Conservation (phyloP, 92 coral and sea anemone genomes). For the Palythoa heliodiscus region DNA sequence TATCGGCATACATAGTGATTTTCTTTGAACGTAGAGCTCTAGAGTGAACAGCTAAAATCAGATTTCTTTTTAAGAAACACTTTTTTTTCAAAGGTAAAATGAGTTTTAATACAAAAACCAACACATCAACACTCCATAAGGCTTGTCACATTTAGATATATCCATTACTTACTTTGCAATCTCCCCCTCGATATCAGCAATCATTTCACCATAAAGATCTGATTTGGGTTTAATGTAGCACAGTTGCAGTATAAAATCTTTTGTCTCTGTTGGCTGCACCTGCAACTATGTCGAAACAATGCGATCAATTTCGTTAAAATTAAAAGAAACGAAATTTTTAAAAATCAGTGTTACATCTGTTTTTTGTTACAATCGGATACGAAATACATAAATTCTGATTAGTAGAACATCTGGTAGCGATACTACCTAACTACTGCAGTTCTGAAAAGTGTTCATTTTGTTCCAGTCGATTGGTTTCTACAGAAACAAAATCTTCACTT, state of each 20-base stretch:
- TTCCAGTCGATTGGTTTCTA: no score
- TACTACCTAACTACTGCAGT: background rate
- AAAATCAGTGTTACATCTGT: no score
- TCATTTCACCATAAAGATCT: slow-evolving; percentile 58
- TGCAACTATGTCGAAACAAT: background rate
- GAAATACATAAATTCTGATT: background rate
- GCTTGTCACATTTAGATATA: no score
- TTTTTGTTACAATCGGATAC: background rate
- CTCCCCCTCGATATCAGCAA: slow-evolving; percentile 41
- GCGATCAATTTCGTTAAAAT: background rate
- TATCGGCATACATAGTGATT: no score
- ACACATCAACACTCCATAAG: background rate
- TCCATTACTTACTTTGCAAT: slow-evolving; percentile 44
- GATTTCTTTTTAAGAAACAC: no score
- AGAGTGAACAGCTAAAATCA: no score
- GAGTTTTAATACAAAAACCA: background rate
- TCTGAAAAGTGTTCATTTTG: no score
- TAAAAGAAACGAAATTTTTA: background rate
- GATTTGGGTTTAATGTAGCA: slow-evolving; percentile 64
- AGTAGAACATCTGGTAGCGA: background rate
- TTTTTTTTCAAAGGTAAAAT: no score
- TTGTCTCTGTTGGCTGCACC: slow-evolving; percentile 16
- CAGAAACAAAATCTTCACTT: no score
- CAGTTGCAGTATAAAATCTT: slow-evolving; percentile 50
- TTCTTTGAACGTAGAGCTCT: no score